These are phyloP conservation scores for Gopherus flavomarginatus DNA, from an alignment of 2,113 vertebrate species.

Conservation along the genomic window DNA sequence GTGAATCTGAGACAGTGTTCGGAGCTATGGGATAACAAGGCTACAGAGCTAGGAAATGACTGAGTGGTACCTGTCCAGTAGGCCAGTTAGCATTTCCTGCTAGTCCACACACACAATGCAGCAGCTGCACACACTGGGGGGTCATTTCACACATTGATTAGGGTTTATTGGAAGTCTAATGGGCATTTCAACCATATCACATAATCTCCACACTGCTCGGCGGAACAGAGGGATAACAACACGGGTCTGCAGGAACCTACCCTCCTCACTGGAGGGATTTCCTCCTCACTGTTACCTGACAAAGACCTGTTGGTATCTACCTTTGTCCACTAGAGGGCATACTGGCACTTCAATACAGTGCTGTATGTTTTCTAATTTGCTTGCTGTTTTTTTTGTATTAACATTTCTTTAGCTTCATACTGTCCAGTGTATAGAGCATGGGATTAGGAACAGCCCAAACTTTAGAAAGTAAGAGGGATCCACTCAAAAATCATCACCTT, in stretches of 20 bases:
- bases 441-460: neutral
- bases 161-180: neutral
- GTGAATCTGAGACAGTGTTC: neutral
- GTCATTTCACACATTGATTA: neutral
- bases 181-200: neutral
- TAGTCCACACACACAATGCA: accelerated
- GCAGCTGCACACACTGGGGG: neutral
- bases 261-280: accelerated
- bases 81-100: accelerated
- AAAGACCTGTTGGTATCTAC: neutral
- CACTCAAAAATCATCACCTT: neutral
- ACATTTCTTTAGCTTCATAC: neutral
- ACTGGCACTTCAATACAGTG: neutral
- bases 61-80: neutral
- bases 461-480: neutral
- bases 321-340: neutral
- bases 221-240: neutral
- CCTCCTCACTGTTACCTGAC: accelerated
- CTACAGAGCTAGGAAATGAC: neutral
- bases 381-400: neutral
- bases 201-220: accelerated
- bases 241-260: neutral
- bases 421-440: neutral
- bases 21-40: neutral
- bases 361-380: neutral